These are phyloP conservation scores for Himalopsyche phryganea DNA, from an alignment of 1,140 invertebrate genomes.

Conservation along the genomic window DNA sequence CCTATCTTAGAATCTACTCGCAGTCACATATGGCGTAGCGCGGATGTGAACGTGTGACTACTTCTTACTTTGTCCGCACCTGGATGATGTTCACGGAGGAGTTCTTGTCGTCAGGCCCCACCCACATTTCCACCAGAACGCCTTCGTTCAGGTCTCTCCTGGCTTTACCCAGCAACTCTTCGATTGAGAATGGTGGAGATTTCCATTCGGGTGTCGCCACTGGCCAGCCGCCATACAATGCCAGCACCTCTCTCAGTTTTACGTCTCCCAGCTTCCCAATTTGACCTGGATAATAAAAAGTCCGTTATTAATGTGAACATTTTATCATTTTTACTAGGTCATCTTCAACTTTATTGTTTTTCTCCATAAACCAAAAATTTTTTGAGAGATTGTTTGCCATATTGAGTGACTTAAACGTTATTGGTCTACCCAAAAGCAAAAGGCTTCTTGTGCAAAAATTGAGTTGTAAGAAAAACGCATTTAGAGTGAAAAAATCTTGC, in stretches of 20 bases:
- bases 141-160: constrained; percentile 71
- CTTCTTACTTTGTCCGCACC: constrained; percentile 59
- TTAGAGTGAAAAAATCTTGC: too few species aligned
- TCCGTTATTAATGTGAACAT: too few species aligned
- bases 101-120: constrained; percentile 83
- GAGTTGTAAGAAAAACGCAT: too few species aligned
- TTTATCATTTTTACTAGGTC: too few species aligned
- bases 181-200: constrained; percentile 55
- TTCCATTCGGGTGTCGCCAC: constrained; percentile 64
- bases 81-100: constrained; percentile 82
- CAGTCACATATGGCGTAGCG: constrained; percentile 10
- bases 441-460: too few species aligned
- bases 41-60: constrained; percentile 32
- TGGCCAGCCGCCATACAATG: constrained; percentile 73
- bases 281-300: constrained; percentile 65
- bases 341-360: too few species aligned
- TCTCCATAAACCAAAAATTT: too few species aligned
- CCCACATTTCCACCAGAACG: constrained; percentile 74
- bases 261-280: constrained; percentile 67
- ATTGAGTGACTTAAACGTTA: too few species aligned
- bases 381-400: too few species aligned
- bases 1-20: neutral
- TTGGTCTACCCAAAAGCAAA: too few species aligned
- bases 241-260: constrained; percentile 60
- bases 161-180: constrained; percentile 65